phyloP scores from a whole-genome alignment of 2,797 vertebrate genomes.

The Iguana delicatissima region DNA sequence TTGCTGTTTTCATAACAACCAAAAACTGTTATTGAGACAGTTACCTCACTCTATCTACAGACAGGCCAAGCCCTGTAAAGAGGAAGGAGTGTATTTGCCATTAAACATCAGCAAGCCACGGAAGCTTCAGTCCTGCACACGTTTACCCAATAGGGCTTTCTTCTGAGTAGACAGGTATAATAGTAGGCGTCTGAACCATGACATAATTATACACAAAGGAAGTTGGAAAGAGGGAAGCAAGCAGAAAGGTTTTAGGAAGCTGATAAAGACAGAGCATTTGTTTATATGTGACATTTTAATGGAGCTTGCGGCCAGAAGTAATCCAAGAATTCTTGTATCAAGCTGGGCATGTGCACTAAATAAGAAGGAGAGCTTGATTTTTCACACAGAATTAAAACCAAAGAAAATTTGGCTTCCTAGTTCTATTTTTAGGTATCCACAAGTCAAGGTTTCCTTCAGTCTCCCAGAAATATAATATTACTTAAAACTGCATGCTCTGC shows the following conservation, averaged over 20 bases:
- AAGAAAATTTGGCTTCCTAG: background rate
- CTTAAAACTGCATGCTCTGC: background rate
- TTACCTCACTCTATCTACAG: background rate
- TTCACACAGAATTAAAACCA: accelerated
- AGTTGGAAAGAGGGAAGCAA: background rate
- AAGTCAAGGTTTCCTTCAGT: accelerated
- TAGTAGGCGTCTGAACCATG: background rate
- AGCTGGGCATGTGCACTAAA: background rate
- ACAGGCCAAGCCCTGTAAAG: background rate
- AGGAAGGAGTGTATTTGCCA: background rate
- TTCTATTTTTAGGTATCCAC: background rate
- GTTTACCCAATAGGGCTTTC: background rate
- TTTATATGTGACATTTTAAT: conserved; percentile 16
- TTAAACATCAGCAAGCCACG: background rate
- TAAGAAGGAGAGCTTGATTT: accelerated
- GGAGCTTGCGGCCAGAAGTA: background rate
- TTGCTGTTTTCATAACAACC: background rate
- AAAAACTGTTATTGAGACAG: background rate
- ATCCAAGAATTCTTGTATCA: background rate
- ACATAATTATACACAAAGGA: background rate
- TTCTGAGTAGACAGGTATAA: background rate
- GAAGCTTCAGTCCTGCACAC: background rate
- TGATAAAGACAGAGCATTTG: background rate
- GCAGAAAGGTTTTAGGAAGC: background rate
- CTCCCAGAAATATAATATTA: background rate